phyloP scores from a whole-genome alignment of 2,888 invertebrate genomes.

The Melipona beecheii region DNA sequence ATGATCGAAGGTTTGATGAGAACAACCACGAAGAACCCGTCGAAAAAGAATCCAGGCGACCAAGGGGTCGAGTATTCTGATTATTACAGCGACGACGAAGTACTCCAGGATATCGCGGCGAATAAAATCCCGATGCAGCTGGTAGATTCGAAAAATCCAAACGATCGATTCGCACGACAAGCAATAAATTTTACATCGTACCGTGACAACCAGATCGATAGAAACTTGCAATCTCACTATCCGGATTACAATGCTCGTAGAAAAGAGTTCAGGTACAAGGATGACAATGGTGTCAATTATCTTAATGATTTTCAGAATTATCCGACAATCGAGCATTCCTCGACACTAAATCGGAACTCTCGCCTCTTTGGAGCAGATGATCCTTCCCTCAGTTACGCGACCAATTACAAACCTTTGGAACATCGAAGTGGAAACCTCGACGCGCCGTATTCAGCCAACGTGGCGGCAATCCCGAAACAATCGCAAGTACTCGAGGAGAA shows the following conservation, averaged over 20 bases:
- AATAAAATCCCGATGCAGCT: constrained; percentile 45
- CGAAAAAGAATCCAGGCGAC: constrained; percentile 48
- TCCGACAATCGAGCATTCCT: constrained; percentile 16
- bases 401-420: background rate
- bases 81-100: constrained; percentile 68
- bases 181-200: constrained; percentile 34
- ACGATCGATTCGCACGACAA: constrained; percentile 63
- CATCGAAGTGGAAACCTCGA: constrained; percentile 18
- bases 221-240: constrained; percentile 12
- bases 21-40: constrained; percentile 64
- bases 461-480: constrained; percentile 2
- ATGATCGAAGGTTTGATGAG: constrained; percentile 61
- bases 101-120: constrained; percentile 39
- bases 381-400: background rate
- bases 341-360: constrained; percentile 11
- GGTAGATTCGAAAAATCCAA: constrained; percentile 20
- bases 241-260: constrained; percentile 6
- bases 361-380: background rate
- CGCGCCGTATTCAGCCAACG: background rate
- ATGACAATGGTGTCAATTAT: constrained; percentile 9
- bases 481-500: background rate
- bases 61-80: constrained; percentile 67
- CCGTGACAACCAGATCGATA: constrained; percentile 19
- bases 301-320: constrained; percentile 33
- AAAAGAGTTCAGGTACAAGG: constrained; percentile 25